A percentile compares a stretch with the other conserved stretches of the same genome.
phyloP scores from a whole-genome alignment of 2,113 vertebrate species.

The Phaetusa simplex region DNA sequence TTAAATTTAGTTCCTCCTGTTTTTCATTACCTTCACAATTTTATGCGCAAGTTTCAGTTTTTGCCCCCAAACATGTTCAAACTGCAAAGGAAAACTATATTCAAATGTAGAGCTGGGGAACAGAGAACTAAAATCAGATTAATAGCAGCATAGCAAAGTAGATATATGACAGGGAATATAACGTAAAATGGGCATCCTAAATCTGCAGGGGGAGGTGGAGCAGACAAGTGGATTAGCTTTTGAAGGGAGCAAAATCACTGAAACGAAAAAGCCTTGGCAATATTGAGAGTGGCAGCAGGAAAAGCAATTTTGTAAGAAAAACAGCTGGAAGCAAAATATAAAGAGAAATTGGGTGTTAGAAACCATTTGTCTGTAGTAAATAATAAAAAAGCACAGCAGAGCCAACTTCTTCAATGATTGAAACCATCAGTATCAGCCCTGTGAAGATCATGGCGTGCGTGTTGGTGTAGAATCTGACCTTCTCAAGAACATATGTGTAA shows the following conservation, averaged over 20 bases:
- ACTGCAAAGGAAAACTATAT: not conserved
- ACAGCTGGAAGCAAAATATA: not conserved
- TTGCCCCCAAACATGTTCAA: not conserved
- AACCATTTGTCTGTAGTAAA: not conserved
- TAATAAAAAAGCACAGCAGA: not conserved
- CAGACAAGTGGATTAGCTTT: not conserved
- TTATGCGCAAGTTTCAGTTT: not conserved
- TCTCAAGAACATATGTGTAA: not conserved
- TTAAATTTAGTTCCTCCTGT: not conserved
- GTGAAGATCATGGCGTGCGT: not conserved
- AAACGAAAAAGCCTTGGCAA: not conserved
- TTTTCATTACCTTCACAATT: not conserved
- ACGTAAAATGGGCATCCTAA: not conserved
- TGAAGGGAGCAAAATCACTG: not conserved
- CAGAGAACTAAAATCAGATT: not conserved
- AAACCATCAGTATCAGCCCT: not conserved
- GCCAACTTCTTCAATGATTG: not conserved
- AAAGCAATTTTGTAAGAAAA: not conserved
- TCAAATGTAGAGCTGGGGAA: not conserved
- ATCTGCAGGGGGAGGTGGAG: not conserved
- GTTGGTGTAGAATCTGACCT: not conserved
- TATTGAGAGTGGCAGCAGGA: not conserved
- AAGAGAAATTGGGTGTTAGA: not conserved
- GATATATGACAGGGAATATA: not conserved
- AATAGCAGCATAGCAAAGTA: not conserved